Base-by-base conservation (phyloP, 30 jellyfish, hydroid and myxozoan genomes). In the Aurelia aurita region DNA sequence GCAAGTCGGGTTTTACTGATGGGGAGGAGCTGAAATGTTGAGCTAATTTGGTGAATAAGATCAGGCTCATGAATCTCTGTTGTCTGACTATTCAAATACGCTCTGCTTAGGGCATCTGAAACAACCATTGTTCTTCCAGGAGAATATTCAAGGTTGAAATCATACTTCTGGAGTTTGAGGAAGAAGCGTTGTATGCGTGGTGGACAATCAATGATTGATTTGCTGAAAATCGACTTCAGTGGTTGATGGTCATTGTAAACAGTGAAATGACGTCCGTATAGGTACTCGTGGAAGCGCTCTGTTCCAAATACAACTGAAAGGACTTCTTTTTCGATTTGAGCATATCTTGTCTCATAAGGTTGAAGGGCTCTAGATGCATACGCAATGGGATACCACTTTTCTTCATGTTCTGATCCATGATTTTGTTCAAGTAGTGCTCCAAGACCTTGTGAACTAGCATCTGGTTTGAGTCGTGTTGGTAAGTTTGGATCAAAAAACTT, bases 61-160 rank as follows among this genome's bases (percentile, higher is more conserved):
- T 80, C 85, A 65, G 72, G 73, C 63, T 80, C 91, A 45, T 39
- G 74, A 80, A 64, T 65, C 74, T 80, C 87, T 49, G 73, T 67
- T 80, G 78, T 80, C 79, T 78, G 69, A 78, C 80, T 62, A 78
- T 57, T 44, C 80, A 78, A 78, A 59, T 78, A 78, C 20, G 91
- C 74, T 64, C 86, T 65, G 91, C 85, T 80, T 44, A 67, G 91
- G 86, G 91, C 91, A 80, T 80, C 91, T 43, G 85, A 80, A 67
- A 80, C 85, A 67, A 49, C 85, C 84, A 80, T 80, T 65, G 91
- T 80, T 57, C 58, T 80, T 64, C 91, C 86, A 80, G 86, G 91
- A 35, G 91, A 80, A 80, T 80, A 80, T 45, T 67, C 74, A 80
- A 80, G 91, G 58, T 31, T 25, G 74, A 80, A 80, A 66, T 66